Conservation (phyloP, 2,113 vertebrate species). For the Oxygymnocypris stewartii region DNA sequence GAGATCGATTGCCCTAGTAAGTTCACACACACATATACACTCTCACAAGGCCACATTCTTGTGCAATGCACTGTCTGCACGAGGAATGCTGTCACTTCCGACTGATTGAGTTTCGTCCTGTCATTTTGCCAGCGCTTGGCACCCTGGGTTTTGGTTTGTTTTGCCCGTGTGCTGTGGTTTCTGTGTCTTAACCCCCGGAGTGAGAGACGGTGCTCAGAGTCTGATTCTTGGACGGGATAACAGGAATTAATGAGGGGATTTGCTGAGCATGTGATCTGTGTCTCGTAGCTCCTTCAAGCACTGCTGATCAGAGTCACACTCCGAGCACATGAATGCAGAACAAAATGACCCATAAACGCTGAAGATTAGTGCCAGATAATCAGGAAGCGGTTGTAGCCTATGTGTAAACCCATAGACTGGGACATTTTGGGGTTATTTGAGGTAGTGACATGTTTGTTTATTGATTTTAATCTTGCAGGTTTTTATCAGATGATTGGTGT, state of each 20-base stretch:
- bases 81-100: background rate
- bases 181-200: background rate
- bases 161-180: slow-evolving; percentile 8
- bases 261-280: slow-evolving; percentile 16
- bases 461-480: background rate
- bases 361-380: background rate
- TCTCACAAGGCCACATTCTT: slow-evolving; percentile 3
- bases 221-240: slow-evolving; percentile 1
- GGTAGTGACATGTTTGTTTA: background rate
- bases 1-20: slow-evolving; percentile 92
- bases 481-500: background rate
- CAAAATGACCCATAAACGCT: background rate
- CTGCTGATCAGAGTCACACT: slow-evolving; percentile 1
- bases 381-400: background rate
- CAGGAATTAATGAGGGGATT: slow-evolving; percentile 13
- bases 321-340: background rate
- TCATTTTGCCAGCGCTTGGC: background rate
- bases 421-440: background rate
- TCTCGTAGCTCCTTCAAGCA: background rate
- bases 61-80: background rate
- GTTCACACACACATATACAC: slow-evolving; percentile 49
- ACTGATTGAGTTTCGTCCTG: background rate
- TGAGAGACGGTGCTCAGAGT: background rate
- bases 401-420: background rate
- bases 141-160: background rate